A percentile compares a stretch with the other conserved stretches of the same genome.
These are phyloP conservation scores for Catharus minimus DNA, from an alignment of 2,113 vertebrate species.

Conservation along the genomic window DNA sequence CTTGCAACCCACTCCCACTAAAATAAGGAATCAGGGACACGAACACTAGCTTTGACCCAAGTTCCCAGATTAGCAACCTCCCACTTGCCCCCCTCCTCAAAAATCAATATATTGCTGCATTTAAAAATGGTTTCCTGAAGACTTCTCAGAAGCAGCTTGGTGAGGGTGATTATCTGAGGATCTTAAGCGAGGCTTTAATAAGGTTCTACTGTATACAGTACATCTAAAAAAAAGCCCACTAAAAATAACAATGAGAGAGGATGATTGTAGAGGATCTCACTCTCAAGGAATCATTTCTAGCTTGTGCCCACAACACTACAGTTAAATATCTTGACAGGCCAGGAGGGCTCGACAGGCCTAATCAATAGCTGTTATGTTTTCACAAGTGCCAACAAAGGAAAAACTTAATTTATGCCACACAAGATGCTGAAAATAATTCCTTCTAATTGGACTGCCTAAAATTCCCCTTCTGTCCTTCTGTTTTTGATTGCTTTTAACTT, in stretches of 20 bases:
- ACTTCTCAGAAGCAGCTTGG: conserved; percentile 39
- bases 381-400: conserved; percentile 49
- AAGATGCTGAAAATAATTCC: conserved; percentile 56
- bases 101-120: conserved; percentile 48
- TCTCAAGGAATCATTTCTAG: conserved; percentile 30
- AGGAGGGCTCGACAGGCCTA: conserved; percentile 31
- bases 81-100: not conserved
- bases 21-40: conserved; percentile 57
- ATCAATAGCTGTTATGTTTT: conserved; percentile 65
- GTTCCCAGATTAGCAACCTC: conserved; percentile 57
- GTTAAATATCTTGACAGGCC: conserved; percentile 52
- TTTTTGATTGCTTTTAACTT: conserved; percentile 25
- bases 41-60: conserved; percentile 39
- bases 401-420: conserved; percentile 49
- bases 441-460: conserved; percentile 36
- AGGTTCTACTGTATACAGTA: conserved; percentile 57
- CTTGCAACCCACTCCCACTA: conserved; percentile 59
- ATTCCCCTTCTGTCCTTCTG: conserved; percentile 38
- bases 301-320: conserved; percentile 28
- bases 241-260: conserved; percentile 62
- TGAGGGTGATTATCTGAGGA: conserved; percentile 25
- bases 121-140: conserved; percentile 43
- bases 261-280: conserved; percentile 58
- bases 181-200: conserved; percentile 53
- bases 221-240: conserved; percentile 42